These are phyloP conservation scores for Gambusia yucatana DNA, from an alignment of 2,797 vertebrate genomes.

Conservation along the genomic window DNA sequence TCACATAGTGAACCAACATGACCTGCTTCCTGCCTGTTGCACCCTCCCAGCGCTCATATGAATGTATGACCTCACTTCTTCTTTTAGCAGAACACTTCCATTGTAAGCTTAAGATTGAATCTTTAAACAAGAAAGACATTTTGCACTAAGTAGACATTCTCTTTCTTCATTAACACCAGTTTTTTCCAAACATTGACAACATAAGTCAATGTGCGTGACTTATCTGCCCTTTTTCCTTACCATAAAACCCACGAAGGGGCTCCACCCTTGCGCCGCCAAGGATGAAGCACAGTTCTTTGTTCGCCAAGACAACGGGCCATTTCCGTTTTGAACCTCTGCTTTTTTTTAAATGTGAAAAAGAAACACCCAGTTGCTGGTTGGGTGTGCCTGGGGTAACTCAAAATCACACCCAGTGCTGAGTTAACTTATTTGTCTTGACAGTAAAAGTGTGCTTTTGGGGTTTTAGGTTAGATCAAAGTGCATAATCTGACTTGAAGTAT, in stretches of 20 bases:
- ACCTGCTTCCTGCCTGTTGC: neutral
- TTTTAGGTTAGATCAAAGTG: constrained; percentile 3
- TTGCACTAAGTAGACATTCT: constrained; percentile 1
- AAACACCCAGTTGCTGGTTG: constrained; percentile 13
- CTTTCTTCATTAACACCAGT: constrained; percentile 1
- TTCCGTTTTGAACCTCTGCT: constrained; percentile 41
- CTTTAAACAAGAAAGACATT: neutral
- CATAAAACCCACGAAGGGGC: constrained; percentile 30
- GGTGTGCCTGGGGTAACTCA: neutral
- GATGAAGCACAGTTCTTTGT: neutral
- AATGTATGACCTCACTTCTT: constrained; percentile 62
- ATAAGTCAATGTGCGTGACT: too few species aligned
- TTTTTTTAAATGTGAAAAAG: constrained; percentile 17
- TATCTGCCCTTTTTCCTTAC: neutral
- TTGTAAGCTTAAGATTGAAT: neutral
- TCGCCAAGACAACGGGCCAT: constrained; percentile 13
- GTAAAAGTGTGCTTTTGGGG: constrained; percentile 1
- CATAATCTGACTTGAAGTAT: neutral
- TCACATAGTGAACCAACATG: neutral
- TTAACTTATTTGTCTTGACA: neutral
- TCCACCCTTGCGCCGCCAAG: constrained; percentile 40
- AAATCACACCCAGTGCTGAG: constrained; percentile 20
- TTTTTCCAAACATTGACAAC: constrained; percentile 7
- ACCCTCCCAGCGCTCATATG: neutral
- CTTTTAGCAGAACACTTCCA: constrained; percentile 26